phyloP scores from a whole-genome alignment of 2,797 vertebrate species.

The Helicolenus hilgendorfi region DNA sequence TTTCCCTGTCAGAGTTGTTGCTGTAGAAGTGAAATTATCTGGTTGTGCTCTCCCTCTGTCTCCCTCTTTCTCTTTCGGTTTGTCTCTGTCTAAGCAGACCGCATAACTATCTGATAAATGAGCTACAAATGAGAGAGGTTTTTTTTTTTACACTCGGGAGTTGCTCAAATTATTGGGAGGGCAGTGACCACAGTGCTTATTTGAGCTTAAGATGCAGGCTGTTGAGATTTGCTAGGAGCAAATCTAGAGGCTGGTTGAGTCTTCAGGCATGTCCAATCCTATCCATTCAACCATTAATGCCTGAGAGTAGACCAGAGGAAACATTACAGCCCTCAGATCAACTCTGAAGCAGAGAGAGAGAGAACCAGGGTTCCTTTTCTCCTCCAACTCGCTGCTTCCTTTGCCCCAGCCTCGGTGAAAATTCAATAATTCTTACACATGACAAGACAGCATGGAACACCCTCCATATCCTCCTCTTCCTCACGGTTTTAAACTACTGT shows the following conservation, averaged over 20 bases:
- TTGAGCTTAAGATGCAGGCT: conserved; percentile 80
- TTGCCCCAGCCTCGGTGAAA: conserved; percentile 48
- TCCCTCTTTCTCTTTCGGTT: background rate
- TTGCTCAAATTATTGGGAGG: conserved; percentile 72
- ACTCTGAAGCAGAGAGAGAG: conserved; percentile 46
- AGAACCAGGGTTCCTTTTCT: conserved; percentile 63
- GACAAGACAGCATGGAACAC: conserved; percentile 46
- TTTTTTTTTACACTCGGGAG: conserved; percentile 64
- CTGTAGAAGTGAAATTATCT: conserved; percentile 44
- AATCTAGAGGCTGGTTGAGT: conserved; percentile 79
- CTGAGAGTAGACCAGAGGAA: conserved; percentile 82
- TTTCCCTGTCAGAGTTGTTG: conserved; percentile 38
- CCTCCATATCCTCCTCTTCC: conserved; percentile 5
- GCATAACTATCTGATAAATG: conserved; percentile 67
- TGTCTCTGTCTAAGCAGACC: conserved; percentile 41
- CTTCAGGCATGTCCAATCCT: conserved; percentile 85
- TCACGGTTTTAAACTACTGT: conserved; percentile 40
- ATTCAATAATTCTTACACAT: conserved; percentile 63
- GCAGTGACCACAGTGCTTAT: conserved; percentile 77
- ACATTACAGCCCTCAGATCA: conserved; percentile 80
- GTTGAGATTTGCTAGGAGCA: conserved; percentile 75
- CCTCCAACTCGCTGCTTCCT: conserved; percentile 41
- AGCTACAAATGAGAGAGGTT: conserved; percentile 64
- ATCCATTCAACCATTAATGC: conserved; percentile 90
- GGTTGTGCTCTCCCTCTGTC: background rate